Evolutionary conservation across 2,888 invertebrate species (phyloP).

Genomic region (Ennomos fuscantarius): DNA sequence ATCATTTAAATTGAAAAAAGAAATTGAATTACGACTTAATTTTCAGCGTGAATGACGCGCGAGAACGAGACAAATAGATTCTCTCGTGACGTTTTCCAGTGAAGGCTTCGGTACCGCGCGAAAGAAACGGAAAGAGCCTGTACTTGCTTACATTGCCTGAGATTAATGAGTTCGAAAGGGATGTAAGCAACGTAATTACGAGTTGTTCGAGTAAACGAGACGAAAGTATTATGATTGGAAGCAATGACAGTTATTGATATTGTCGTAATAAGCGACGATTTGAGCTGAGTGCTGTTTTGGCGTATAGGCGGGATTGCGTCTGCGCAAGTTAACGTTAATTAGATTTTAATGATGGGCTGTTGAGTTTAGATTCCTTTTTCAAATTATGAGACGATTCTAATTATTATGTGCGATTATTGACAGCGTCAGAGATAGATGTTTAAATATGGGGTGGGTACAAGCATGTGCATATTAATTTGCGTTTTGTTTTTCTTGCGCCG

Average conservation of each 20-base stretch:
- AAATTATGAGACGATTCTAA: neutral
- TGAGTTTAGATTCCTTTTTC: slow-evolving; percentile 49
- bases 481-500: slow-evolving; percentile 26
- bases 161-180: slow-evolving; percentile 81
- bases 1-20: slow-evolving; percentile 57
- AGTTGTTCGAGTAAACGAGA: slow-evolving; percentile 78
- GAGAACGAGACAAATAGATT: slow-evolving; percentile 62
- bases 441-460: slow-evolving; percentile 20
- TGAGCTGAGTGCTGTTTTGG: slow-evolving; percentile 59
- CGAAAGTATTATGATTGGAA: slow-evolving; percentile 76
- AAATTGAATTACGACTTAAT: slow-evolving; percentile 63
- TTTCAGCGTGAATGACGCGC: slow-evolving; percentile 50
- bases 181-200: slow-evolving; percentile 76
- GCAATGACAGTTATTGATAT: slow-evolving; percentile 83
- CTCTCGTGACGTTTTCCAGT: slow-evolving; percentile 46
- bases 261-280: slow-evolving; percentile 71
- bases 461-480: slow-evolving; percentile 21
- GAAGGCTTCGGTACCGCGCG: slow-evolving; percentile 60
- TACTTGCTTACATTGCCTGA: slow-evolving; percentile 57
- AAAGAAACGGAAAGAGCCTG: slow-evolving; percentile 74
- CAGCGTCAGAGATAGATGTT: slow-evolving; percentile 26
- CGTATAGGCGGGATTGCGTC: slow-evolving; percentile 53
- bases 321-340: slow-evolving; percentile 70
- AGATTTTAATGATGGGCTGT: slow-evolving; percentile 71
- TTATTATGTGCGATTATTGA: slow-evolving; percentile 20